Base-by-base conservation (phyloP, 1,140 invertebrate genomes). In the Lordiphosa clarofinis region DNA sequence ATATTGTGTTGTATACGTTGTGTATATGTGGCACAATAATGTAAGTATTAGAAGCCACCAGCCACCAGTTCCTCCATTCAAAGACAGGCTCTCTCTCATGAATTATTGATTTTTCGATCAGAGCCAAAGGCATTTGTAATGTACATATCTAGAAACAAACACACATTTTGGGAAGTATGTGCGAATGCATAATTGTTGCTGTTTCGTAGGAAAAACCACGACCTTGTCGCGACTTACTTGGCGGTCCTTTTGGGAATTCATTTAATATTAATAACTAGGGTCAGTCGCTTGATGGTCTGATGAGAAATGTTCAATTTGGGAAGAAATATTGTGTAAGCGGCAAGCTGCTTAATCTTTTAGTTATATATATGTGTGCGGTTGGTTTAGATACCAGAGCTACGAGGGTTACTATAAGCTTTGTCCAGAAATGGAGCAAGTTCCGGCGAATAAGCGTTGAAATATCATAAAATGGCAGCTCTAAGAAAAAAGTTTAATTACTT, bases 91-190 rank as follows among this genome's bases (percentile, higher is more conserved):
- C 42, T 33, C 50, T 54, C 53, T 58, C 72, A 69, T 81, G 76
- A 81, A 81, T 82, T 81, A 81, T 82, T 82, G 76, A 81, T 81
- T 82, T 81, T 81, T 82, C 78, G 76, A 81, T 81, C 78, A 82
- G 71, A 50, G 47, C 47, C 15, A 47, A 52, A 59, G 58, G 59
- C 36, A 49, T 49, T 49, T 36, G 15, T 36, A 35, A 49, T 36
- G 47, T 21, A 49, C 33, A 21, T 21, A 21, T 21, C 21, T 21
- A 21, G 21, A 3, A 21, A 21, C 21, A 37, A 19, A 49, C 33
- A 49, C 33, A 49, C 31, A 49, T 37, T 36, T 36, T 28, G 28
- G 35, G 12, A 36, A 56, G 39, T 40, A 12, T 48, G 46, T 49
- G 15, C 15, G 12, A n/a, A 49, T 69, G 49, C 56, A 69, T 69